A percentile compares a stretch with the other conserved stretches of the same genome.
Evolutionary conservation across 92 coral and sea anemone species (phyloP).

Genomic region (Porites cylindrica): DNA sequence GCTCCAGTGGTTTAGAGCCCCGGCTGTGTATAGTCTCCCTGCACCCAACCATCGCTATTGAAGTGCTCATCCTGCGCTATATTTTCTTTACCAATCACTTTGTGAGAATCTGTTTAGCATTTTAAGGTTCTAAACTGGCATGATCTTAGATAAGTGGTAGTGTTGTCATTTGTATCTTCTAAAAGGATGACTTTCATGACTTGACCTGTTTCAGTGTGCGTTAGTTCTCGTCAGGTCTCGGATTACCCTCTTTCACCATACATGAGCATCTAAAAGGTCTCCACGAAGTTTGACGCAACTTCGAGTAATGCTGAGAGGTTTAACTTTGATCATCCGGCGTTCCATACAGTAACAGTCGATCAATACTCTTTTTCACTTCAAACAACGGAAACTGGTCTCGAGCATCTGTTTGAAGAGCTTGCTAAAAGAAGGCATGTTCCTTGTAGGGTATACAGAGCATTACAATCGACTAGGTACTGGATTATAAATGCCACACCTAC

Average conservation of each 20-base stretch:
- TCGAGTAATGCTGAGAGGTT: neutral
- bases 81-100: too few relatives aligned
- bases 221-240: neutral
- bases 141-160: too few relatives aligned
- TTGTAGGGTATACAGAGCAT: neutral
- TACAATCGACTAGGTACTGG: neutral
- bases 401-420: neutral
- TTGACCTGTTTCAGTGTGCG: neutral
- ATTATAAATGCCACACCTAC: neutral
- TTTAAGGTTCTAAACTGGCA: too few relatives aligned
- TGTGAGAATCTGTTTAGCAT: too few relatives aligned
- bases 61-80: too few relatives aligned
- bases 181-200: too few relatives aligned
- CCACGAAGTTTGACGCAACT: constrained; percentile 1
- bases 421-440: neutral
- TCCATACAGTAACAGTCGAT: neutral
- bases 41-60: too few relatives aligned
- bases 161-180: too few relatives aligned
- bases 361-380: neutral
- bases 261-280: neutral
- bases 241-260: neutral
- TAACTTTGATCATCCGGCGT: neutral
- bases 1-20: too few relatives aligned
- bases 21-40: too few relatives aligned
- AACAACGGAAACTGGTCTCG: neutral